phyloP scores from a whole-genome alignment of 1,140 invertebrate genomes.

The Pachypsylla venusta region DNA sequence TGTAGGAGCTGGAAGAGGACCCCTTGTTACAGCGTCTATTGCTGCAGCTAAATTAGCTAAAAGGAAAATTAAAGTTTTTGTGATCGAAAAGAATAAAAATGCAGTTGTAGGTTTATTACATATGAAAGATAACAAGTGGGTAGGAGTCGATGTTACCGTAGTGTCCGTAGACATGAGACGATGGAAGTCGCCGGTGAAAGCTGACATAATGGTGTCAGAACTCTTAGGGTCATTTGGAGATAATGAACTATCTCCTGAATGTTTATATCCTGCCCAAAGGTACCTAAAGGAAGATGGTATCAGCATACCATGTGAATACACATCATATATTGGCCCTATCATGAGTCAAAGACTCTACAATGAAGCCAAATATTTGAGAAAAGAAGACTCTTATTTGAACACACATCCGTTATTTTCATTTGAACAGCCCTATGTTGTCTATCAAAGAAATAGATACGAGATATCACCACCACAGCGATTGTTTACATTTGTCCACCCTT shows the following conservation, averaged over 20 bases:
- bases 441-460: conserved; percentile 77
- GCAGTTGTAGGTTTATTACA: conserved; percentile 75
- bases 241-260: conserved; percentile 97
- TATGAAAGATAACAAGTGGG: conserved; percentile 67
- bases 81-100: conserved; percentile 97
- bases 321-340: conserved; percentile 77
- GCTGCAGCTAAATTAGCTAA: conserved; percentile 57
- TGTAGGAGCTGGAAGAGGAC: conserved; percentile 88
- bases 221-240: conserved; percentile 94
- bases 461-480: conserved; percentile 61
- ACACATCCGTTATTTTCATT: conserved; percentile 45
- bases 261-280: conserved; percentile 84
- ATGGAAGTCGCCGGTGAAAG: conserved; percentile 58
- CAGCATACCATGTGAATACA: conserved; percentile 82
- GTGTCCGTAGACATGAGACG: conserved; percentile 84
- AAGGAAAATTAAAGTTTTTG: conserved; percentile 61
- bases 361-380: conserved; percentile 38
- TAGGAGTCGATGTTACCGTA: conserved; percentile 47
- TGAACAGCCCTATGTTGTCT: conserved; percentile 85
- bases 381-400: conserved; percentile 39
- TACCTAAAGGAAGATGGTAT: conserved; percentile 81
- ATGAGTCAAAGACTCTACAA: conserved; percentile 61
- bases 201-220: conserved; percentile 94
- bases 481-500: conserved; percentile 84
- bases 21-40: conserved; percentile 69